Conservation (phyloP, 2,113 vertebrate genomes). For the Rutilus rutilus region DNA sequence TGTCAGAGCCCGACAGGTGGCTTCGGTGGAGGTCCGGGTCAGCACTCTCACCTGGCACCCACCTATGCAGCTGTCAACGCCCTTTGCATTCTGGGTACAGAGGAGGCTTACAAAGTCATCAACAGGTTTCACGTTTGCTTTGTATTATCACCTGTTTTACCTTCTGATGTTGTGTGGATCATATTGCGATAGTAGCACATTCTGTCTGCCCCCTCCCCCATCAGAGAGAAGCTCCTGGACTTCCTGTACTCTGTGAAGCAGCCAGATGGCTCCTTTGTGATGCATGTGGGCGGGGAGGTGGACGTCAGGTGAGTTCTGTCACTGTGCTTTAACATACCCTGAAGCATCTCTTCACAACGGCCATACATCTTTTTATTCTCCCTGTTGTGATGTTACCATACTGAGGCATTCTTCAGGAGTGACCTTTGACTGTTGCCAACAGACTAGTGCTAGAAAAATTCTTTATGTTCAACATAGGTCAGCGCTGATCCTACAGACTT, state of each 20-base stretch:
- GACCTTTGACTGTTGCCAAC: constrained; percentile 25
- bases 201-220: constrained; percentile 33
- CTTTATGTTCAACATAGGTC: neutral
- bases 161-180: neutral
- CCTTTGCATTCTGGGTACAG: constrained; percentile 93
- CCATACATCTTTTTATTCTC: constrained; percentile 15
- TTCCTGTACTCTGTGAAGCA: constrained; percentile 91
- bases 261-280: constrained; percentile 92
- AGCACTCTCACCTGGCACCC: constrained; percentile 93
- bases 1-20: constrained; percentile 91
- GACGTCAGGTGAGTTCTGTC: constrained; percentile 88
- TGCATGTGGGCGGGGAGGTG: constrained; percentile 94
- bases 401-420: neutral
- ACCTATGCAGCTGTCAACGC: constrained; percentile 94
- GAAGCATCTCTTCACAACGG: neutral
- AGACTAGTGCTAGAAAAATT: neutral
- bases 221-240: constrained; percentile 91
- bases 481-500: neutral
- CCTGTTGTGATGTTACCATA: neutral
- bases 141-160: neutral
- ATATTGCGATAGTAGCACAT: constrained; percentile 23
- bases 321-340: constrained; percentile 33
- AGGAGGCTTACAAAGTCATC: constrained; percentile 89
- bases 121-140: constrained; percentile 80
- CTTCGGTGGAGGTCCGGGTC: constrained; percentile 90